These are phyloP conservation scores for Carcharodon carcharias DNA, from an alignment of 2,797 vertebrate species.

Conservation along the genomic window DNA sequence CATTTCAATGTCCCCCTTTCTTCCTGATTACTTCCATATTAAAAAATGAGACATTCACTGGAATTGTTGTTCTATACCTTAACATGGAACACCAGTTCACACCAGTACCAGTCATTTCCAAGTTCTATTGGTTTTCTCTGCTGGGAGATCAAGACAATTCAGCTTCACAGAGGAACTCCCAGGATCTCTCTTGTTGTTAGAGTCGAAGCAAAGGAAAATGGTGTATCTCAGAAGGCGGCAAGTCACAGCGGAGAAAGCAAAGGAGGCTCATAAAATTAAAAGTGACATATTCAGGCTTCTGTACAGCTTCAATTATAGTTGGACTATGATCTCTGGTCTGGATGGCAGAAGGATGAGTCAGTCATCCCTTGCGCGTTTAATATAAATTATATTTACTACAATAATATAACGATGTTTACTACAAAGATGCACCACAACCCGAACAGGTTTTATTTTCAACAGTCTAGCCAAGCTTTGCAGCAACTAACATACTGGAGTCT, in stretches of 20 bases:
- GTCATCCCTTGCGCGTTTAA: background rate
- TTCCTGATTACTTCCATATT: background rate
- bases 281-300: slow-evolving; percentile 15
- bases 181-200: background rate
- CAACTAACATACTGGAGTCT: background rate
- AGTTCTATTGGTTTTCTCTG: too few relatives aligned
- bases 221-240: background rate
- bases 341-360: background rate
- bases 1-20: background rate
- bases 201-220: background rate
- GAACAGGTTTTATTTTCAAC: slow-evolving; percentile 23
- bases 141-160: background rate
- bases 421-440: background rate
- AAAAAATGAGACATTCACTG: background rate
- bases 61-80: background rate
- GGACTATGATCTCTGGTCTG: background rate
- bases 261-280: background rate
- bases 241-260: background rate
- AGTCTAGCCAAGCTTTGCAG: background rate
- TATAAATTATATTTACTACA: background rate
- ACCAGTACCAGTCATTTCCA: too few relatives aligned
- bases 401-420: background rate
- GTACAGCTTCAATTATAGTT: background rate
- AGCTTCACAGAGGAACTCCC: background rate
- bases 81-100: too few relatives aligned